These are phyloP conservation scores for Telmatochromis brachygnathus DNA, from an alignment of 2,113 vertebrate species.

Conservation along the genomic window DNA sequence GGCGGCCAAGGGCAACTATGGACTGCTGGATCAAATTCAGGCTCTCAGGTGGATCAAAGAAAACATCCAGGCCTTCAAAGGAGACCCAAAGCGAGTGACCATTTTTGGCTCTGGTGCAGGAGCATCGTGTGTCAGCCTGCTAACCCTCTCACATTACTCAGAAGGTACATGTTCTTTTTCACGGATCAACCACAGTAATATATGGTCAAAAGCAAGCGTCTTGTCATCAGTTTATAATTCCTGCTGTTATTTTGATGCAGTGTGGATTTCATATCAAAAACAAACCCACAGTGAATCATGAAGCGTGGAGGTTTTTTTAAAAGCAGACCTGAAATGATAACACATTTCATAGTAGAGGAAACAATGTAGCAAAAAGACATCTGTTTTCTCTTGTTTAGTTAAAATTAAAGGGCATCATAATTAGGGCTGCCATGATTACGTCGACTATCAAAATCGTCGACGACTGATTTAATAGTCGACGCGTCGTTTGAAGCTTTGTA, in stretches of 20 bases:
- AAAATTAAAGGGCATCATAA: background rate
- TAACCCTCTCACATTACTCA: constrained; percentile 95
- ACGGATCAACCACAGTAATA: background rate
- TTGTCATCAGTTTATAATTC: background rate
- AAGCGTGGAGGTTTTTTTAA: fast-evolving
- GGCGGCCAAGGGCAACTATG: constrained; percentile 96
- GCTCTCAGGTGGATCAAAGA: constrained; percentile 95
- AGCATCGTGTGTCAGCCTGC: constrained; percentile 91
- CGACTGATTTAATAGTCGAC: too few species aligned
- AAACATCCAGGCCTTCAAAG: constrained; percentile 92
- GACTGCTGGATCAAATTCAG: constrained; percentile 95
- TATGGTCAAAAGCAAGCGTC: background rate
- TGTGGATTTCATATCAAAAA: background rate
- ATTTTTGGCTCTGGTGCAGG: constrained; percentile 96
- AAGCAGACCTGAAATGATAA: background rate
- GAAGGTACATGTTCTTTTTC: constrained; percentile 76
- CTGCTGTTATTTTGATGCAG: background rate
- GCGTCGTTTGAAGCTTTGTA: too few species aligned
- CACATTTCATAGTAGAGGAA: background rate
- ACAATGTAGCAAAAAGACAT: background rate
- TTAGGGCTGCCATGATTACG: too few species aligned
- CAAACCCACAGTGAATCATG: background rate
- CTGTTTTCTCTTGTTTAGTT: background rate
- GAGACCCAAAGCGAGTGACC: constrained; percentile 92
- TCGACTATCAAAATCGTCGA: too few species aligned